Evolutionary conservation across 2,797 vertebrate genomes (phyloP).

Genomic region (Eulemur coronatus): DNA sequence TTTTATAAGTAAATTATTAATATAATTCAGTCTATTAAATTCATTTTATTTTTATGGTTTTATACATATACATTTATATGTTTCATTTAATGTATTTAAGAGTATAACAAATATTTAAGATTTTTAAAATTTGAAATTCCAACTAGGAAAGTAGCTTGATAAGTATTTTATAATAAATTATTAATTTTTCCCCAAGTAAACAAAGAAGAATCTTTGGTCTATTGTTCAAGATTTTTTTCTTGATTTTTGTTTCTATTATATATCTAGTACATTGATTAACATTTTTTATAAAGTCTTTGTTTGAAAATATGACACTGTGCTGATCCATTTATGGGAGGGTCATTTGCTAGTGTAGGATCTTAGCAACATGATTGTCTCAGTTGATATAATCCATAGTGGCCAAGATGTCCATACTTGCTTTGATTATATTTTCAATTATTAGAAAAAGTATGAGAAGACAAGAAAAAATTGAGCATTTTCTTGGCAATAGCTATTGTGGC

Average conservation of each 20-base stretch:
- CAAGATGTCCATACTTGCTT: not conserved
- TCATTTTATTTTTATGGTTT: not conserved
- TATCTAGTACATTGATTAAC: not conserved
- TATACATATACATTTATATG: not conserved
- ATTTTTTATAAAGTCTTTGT: not conserved
- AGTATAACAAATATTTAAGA: not conserved
- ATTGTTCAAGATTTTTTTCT: not conserved
- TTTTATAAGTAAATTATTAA: not conserved
- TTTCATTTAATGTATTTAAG: not conserved
- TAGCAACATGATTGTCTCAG: not conserved
- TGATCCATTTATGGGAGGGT: not conserved
- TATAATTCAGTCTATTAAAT: not conserved
- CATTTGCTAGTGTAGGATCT: not conserved
- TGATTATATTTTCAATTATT: not conserved
- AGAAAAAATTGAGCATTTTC: not conserved
- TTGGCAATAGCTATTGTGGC: not conserved
- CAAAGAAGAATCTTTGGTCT: not conserved
- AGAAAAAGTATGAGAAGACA: not conserved
- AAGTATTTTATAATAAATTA: not conserved
- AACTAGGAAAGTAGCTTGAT: not conserved
- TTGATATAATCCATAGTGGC: not conserved
- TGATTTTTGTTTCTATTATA: not conserved
- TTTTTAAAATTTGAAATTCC: not conserved
- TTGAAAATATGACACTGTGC: not conserved
- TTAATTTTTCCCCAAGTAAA: not conserved